These are phyloP conservation scores for Lepilemur ruficaudatus DNA, from an alignment of 2,797 vertebrate species.

Conservation along the genomic window DNA sequence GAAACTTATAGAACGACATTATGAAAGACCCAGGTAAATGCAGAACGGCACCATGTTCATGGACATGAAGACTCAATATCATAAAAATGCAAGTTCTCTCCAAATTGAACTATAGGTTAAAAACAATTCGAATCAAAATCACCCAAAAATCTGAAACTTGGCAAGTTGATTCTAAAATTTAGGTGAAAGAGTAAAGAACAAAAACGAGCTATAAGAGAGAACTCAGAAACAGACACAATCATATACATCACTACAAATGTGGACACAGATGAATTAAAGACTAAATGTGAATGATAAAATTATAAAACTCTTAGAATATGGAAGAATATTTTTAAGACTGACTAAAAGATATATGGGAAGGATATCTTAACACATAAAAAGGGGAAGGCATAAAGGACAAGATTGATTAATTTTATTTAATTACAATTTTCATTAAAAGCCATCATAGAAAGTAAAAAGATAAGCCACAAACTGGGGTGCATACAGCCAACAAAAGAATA, in stretches of 20 bases:
- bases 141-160: background rate
- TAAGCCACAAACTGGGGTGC: background rate
- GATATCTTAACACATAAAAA: background rate
- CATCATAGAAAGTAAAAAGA: slow-evolving; percentile 7
- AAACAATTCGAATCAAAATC: slow-evolving; percentile 45
- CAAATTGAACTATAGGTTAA: background rate
- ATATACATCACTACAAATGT: background rate
- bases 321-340: background rate
- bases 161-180: slow-evolving; percentile 21
- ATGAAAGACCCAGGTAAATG: background rate
- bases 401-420: background rate
- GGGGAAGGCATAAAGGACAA: background rate
- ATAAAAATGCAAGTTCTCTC: background rate
- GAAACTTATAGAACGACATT: background rate
- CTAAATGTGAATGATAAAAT: background rate
- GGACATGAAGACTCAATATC: background rate
- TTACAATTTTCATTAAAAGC: slow-evolving; percentile 28
- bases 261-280: background rate
- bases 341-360: background rate
- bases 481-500: background rate
- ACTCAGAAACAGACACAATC: background rate
- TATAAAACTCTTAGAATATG: slow-evolving; percentile 20
- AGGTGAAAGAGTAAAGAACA: background rate
- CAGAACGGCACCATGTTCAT: background rate
- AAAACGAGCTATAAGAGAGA: background rate